Evolutionary conservation across 2,797 vertebrate genomes (phyloP).

Genomic region (Octomys mimax): DNA sequence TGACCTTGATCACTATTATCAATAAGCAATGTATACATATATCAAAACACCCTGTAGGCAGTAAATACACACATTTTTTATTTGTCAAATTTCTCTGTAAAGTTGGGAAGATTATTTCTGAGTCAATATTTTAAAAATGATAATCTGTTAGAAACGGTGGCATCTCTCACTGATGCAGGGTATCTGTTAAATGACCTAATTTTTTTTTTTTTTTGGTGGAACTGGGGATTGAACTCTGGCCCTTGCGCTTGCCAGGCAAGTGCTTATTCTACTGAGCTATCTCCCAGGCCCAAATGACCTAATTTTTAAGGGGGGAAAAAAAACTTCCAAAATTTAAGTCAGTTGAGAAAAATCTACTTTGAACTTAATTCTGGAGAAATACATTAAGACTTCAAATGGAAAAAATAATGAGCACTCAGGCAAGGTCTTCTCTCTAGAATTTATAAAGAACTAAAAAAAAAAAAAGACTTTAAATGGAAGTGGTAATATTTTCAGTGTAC

Average conservation of each 20-base stretch:
- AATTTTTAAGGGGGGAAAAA: constrained; percentile 5
- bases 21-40: background rate
- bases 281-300: background rate
- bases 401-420: too few species aligned
- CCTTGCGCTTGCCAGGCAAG: too few species aligned
- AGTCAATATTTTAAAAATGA: background rate
- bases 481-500: background rate
- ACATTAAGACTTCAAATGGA: constrained; percentile 29
- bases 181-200: background rate
- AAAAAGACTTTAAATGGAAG: constrained; percentile 8
- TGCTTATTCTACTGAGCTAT: too few species aligned
- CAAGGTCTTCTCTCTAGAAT: too few species aligned
- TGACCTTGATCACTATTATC: background rate
- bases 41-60: background rate
- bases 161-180: background rate
- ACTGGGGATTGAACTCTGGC: too few species aligned
- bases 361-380: constrained; percentile 14
- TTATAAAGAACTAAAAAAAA: too few species aligned
- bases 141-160: background rate
- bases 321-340: background rate
- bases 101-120: background rate
- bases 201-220: too few species aligned
- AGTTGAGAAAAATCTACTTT: background rate
- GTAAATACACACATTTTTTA: background rate
- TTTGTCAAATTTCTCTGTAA: background rate